These are phyloP conservation scores for Baronia brevicornis DNA, from an alignment of 2,888 invertebrate genomes.

Conservation along the genomic window DNA sequence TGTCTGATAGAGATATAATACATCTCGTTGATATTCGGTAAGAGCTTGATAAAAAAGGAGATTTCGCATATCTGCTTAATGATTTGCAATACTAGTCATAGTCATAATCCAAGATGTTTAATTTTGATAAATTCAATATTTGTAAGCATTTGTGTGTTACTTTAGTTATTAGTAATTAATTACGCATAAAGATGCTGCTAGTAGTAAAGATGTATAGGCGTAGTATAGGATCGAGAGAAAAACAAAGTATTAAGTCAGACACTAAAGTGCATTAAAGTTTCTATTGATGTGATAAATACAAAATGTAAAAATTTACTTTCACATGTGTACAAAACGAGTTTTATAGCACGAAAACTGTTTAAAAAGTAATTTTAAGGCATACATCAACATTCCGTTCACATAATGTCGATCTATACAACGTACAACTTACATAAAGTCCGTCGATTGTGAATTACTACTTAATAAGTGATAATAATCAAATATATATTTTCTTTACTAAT, in stretches of 20 bases:
- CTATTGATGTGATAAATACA: conserved; percentile 38
- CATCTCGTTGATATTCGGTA: too few relatives aligned
- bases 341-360: too few relatives aligned
- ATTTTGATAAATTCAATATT: conserved; percentile 5
- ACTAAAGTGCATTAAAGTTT: conserved; percentile 31
- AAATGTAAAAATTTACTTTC: conserved; percentile 31
- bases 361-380: conserved; percentile 26
- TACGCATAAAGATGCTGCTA: conserved; percentile 9
- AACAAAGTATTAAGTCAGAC: conserved; percentile 20
- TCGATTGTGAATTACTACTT: conserved; percentile 13
- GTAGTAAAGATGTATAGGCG: conserved; percentile 6
- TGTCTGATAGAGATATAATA: too few relatives aligned
- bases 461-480: conserved; percentile 4
- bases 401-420: too few relatives aligned
- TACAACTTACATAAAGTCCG: conserved; percentile 15
- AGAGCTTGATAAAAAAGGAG: too few relatives aligned
- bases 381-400: conserved; percentile 9
- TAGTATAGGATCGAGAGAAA: conserved; percentile 16
- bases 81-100: conserved; percentile 15
- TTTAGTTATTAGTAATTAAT: conserved; percentile 6
- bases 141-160: not conserved
- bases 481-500: conserved; percentile 10
- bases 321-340: conserved; percentile 49
- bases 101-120: conserved; percentile 1
- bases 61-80: too few relatives aligned